A percentile compares a stretch with the other conserved stretches of the same genome.
Conservation (phyloP, 92 coral and sea anemone genomes). For the Muricea muricata region DNA sequence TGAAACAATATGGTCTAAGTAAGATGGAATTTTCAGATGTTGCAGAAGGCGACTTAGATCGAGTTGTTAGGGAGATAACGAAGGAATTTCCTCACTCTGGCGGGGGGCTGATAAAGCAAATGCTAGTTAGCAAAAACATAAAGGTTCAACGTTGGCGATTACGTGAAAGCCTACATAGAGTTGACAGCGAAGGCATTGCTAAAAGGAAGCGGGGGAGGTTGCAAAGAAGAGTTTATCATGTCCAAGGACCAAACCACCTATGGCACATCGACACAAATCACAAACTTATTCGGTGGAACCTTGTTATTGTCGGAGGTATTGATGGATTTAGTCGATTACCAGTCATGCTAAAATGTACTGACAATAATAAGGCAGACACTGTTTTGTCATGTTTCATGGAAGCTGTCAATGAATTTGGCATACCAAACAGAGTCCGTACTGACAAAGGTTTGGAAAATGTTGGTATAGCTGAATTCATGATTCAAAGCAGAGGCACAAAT, state of each 20-base stretch:
- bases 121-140: not conserved
- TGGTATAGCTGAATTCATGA: constrained; percentile 9
- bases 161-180: constrained; percentile 64
- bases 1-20: constrained; percentile 10
- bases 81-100: constrained; percentile 16
- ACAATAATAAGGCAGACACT: too few species aligned
- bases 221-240: constrained; percentile 53
- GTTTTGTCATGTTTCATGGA: too few species aligned
- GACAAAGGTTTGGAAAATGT: too few species aligned
- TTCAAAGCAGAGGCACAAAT: not conserved
- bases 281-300: constrained; percentile 15
- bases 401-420: too few species aligned
- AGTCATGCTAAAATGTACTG: too few species aligned
- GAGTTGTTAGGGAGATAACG: constrained; percentile 1
- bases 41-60: constrained; percentile 6
- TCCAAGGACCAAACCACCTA: constrained; percentile 36
- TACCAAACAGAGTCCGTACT: too few species aligned
- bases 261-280: not conserved
- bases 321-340: constrained; percentile 1
- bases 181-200: constrained; percentile 60
- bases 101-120: constrained; percentile 8
- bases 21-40: too few species aligned
- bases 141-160: too few species aligned
- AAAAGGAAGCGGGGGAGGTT: constrained; percentile 59
- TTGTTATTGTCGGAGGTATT: not conserved